Percentiles rank a stretch among this genome's conserved stretches.
Evolutionary conservation across 2,797 vertebrate species (phyloP).

Genomic region (Gymnodraco acuticeps): DNA sequence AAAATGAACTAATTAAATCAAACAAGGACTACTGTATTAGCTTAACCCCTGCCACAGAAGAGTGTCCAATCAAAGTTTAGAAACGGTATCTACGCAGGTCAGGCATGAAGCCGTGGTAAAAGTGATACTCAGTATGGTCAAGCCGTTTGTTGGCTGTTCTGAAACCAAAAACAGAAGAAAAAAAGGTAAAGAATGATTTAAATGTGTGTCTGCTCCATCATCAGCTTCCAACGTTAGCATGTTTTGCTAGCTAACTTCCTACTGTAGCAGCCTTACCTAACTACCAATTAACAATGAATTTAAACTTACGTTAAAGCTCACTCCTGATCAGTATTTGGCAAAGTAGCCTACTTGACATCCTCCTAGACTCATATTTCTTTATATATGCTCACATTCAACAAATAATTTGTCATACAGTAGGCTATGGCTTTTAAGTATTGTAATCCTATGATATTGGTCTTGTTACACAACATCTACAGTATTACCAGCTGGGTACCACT

Average conservation of each 20-base stretch:
- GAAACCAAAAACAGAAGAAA: neutral
- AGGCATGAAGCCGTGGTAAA: neutral
- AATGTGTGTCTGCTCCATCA: neutral
- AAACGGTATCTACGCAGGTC: conserved; percentile 4
- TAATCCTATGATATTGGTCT: no score
- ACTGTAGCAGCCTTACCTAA: neutral
- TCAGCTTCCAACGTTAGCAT: conserved; percentile 1
- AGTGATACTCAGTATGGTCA: neutral
- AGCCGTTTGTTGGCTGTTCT: neutral
- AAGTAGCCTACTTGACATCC: neutral
- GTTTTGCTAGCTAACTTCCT: conserved; percentile 3
- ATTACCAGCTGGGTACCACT: no score
- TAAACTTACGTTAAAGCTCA: neutral
- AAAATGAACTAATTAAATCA: conserved; percentile 45
- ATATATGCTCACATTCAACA: no score
- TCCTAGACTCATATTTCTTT: no score
- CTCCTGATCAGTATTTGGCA: neutral
- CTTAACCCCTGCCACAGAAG: neutral
- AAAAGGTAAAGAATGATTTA: conserved; percentile 2
- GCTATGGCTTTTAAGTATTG: no score
- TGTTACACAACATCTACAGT: no score
- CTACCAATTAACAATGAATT: neutral
- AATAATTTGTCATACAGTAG: no score
- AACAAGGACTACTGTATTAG: neutral
- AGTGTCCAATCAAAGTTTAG: conserved; percentile 17